Evolutionary conservation across 2,888 invertebrate genomes (phyloP), one percentile per base, ranked within the genome.

Genomic region (Eupithecia insigniata): DNA sequence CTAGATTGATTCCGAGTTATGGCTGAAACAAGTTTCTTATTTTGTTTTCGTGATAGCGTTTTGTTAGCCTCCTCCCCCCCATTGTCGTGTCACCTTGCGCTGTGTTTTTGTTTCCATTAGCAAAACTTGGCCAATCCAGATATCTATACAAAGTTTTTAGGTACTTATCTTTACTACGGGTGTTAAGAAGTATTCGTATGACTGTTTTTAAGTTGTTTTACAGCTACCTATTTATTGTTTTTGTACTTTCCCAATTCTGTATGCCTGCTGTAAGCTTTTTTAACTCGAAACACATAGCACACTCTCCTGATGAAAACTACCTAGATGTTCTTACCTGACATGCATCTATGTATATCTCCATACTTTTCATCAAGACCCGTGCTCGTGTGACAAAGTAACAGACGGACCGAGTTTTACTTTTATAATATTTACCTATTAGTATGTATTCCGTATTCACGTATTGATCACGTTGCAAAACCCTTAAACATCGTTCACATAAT

Each of bases 1-100:
- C 76, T 65, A 62, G 72, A 83, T 82, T 83, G 84, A 83, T 84
- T 83, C 80, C 69, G 28, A 61, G 67, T 61, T 67, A 39, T 58
- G 68, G 34, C 62, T 34, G 60, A 60, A 14, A 26, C n/a, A 51
- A 64, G 30, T 62, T 64, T 64, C n/a, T 32, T 62, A 62, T 62
- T 62, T 62, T 34, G 66, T 66, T 66, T 39, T 36, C 36, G 22
- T 65, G 60, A 60, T 18, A 60, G 30, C 60, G 30, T 60, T 60
- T 60, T 60, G 28, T 28, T 16, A 6, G 7, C 10, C 30, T 30
- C 30, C 30, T 30, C 18, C 2, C n/a, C n/a, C n/a, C n/a, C n/a
- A n/a, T n/a, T 7, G 4, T 55, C 14, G 26, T 12, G 55, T 55
- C 55, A 12, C 55, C 26, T 55, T 22, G 14, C 26, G 4, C 3